phyloP scores from a whole-genome alignment of 2,888 invertebrate species.

The Agrotis exclamationis region DNA sequence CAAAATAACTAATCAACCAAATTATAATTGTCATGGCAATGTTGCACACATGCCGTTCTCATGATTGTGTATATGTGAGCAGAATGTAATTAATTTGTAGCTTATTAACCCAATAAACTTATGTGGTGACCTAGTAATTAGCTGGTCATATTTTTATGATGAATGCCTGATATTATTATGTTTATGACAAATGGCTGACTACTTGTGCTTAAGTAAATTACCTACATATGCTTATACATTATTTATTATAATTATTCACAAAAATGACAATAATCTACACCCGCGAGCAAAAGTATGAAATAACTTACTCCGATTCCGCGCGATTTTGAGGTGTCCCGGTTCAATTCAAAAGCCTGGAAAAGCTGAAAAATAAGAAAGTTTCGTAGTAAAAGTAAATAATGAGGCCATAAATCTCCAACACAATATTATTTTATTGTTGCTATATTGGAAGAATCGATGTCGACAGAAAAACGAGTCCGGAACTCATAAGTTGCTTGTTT shows the following conservation, averaged over 20 bases:
- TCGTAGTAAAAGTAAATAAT: not conserved
- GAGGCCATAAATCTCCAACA: not conserved
- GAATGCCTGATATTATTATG: not conserved
- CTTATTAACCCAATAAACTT: constrained; percentile 31
- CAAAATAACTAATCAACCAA: constrained; percentile 1
- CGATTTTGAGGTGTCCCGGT: no score
- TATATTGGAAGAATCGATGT: not conserved
- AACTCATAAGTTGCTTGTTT: not conserved
- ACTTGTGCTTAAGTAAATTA: no score
- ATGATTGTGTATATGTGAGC: not conserved
- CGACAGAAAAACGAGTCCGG: not conserved
- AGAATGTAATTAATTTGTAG: constrained; percentile 28
- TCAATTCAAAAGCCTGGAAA: no score
- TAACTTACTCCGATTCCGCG: no score
- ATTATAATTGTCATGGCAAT: constrained; percentile 32
- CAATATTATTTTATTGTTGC: not conserved
- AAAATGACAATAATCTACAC: no score
- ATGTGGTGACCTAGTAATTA: constrained; percentile 10
- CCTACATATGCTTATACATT: no score
- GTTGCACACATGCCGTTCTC: constrained; percentile 2
- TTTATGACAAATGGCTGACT: no score
- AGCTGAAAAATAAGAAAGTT: no score
- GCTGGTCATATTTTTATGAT: constrained; percentile 9
- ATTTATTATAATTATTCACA: no score
- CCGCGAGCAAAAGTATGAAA: no score